These are phyloP conservation scores for Tipula vernalis DNA, from an alignment of 2,888 invertebrate species.

Conservation along the genomic window DNA sequence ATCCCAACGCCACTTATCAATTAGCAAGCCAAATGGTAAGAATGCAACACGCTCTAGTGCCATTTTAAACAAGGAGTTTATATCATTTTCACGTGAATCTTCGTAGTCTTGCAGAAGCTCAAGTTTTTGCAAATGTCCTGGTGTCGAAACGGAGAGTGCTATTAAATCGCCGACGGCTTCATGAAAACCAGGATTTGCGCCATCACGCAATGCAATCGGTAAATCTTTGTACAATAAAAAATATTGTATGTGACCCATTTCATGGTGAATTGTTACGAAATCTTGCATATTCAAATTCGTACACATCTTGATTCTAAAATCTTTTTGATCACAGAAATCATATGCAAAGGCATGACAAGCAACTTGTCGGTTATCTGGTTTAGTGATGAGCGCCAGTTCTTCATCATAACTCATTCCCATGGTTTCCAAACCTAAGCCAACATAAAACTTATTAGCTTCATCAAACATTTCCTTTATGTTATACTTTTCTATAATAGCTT, in stretches of 20 bases:
- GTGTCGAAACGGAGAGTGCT: constrained; percentile 54
- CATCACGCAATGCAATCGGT: constrained; percentile 36
- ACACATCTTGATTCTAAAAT: constrained; percentile 22
- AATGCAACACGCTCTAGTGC: constrained; percentile 40
- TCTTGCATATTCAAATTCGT: constrained; percentile 14
- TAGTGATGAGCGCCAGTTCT: constrained; percentile 38
- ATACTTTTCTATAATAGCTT: constrained; percentile 27
- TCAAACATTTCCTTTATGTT: constrained; percentile 33
- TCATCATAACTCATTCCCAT: constrained; percentile 37
- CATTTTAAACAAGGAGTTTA: constrained; percentile 38
- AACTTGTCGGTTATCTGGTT: constrained; percentile 39
- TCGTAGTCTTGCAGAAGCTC: constrained; percentile 15
- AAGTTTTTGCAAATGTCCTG: constrained; percentile 44
- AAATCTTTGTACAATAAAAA: constrained; percentile 35
- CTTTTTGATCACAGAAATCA: constrained; percentile 42
- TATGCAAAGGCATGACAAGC: constrained; percentile 45
- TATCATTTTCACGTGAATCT: constrained; percentile 23
- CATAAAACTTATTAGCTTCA: constrained; percentile 38
- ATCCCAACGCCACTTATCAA: constrained; percentile 48
- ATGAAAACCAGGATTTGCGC: constrained; percentile 43
- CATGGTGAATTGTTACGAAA: constrained; percentile 19
- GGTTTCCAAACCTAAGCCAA: constrained; percentile 35
- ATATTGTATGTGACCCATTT: constrained; percentile 42
- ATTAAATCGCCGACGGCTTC: constrained; percentile 65
- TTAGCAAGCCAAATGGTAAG: constrained; percentile 42